Percentiles rank a stretch among this genome's conserved stretches.
Evolutionary conservation across 2,797 vertebrate genomes (phyloP).

Genomic region (Poecilia picta): DNA sequence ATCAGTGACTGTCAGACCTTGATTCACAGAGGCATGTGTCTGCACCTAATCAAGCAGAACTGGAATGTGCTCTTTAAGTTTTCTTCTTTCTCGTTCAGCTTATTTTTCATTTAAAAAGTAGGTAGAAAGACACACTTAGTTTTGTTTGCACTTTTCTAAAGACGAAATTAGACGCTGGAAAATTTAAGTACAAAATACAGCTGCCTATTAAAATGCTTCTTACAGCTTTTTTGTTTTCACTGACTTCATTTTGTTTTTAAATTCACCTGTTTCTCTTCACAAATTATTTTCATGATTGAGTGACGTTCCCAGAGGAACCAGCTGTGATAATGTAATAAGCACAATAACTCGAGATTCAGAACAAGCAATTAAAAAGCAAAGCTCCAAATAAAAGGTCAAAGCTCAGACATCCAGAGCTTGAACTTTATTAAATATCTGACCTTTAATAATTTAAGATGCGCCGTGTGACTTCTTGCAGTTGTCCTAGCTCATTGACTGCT

Average conservation of each 20-base stretch:
- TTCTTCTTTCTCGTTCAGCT: conserved; percentile 42
- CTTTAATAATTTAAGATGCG: conserved; percentile 25
- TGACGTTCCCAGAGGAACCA: not conserved
- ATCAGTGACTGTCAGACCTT: conserved; percentile 23
- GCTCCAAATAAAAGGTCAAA: conserved; percentile 17
- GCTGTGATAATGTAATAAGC: not conserved
- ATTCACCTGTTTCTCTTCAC: conserved; percentile 53
- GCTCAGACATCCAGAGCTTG: conserved; percentile 13
- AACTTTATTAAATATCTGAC: conserved; percentile 24
- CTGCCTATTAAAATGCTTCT: not conserved
- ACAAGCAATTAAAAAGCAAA: conserved; percentile 25
- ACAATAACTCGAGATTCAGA: conserved; percentile 27
- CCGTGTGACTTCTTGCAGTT: conserved; percentile 13
- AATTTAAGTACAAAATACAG: not conserved
- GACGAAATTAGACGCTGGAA: too few relatives aligned
- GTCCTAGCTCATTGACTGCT: conserved; percentile 13
- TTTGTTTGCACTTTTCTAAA: not conserved
- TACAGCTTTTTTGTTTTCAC: not conserved
- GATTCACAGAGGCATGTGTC: conserved; percentile 55
- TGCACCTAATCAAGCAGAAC: conserved; percentile 55
- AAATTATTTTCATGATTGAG: not conserved
- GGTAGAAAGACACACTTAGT: not conserved
- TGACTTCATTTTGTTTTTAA: conserved; percentile 18
- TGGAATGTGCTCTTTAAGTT: conserved; percentile 54
- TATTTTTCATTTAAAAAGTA: not conserved